Percentiles rank a stretch among this genome's conserved stretches.
These are phyloP conservation scores for Galeopsomyia nigrocyanea DNA, from an alignment of 2,888 invertebrate genomes.

Conservation along the genomic window DNA sequence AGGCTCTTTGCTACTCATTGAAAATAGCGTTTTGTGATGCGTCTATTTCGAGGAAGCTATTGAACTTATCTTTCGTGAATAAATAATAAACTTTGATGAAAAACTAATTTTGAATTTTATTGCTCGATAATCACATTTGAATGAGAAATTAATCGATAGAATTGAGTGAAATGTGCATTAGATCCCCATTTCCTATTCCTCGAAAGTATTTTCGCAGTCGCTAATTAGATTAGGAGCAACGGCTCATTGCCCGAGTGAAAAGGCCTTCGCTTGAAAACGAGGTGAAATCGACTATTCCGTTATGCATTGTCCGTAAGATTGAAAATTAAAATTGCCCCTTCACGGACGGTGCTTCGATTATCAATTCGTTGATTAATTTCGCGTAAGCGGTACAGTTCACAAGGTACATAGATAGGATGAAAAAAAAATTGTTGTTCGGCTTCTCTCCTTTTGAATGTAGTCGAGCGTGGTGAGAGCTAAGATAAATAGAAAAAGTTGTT, in stretches of 20 bases:
- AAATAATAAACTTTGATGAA: too few relatives aligned
- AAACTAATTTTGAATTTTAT: too few relatives aligned
- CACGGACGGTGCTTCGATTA: conserved; percentile 4
- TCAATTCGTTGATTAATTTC: conserved; percentile 42
- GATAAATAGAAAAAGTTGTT: too few relatives aligned
- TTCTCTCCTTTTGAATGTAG: not conserved
- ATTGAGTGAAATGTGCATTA: not conserved
- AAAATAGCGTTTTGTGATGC: too few relatives aligned
- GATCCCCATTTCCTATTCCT: not conserved
- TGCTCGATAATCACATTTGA: too few relatives aligned
- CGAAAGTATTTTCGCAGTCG: conserved; percentile 22
- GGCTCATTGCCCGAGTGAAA: conserved; percentile 22
- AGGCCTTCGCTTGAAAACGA: conserved; percentile 35
- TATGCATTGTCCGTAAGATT: conserved; percentile 31
- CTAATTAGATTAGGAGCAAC: conserved; percentile 34
- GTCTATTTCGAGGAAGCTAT: too few relatives aligned
- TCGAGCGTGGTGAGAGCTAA: too few relatives aligned
- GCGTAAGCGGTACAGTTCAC: not conserved
- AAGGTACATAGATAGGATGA: not conserved
- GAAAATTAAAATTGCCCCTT: conserved; percentile 15
- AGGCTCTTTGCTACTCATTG: too few relatives aligned
- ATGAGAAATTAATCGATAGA: too few relatives aligned
- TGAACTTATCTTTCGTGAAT: too few relatives aligned
- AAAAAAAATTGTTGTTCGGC: not conserved
- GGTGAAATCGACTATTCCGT: conserved; percentile 42